Percentiles rank a stretch among this genome's conserved stretches.
These are phyloP conservation scores for Bruchidius siliquastri DNA, from an alignment of 2,888 invertebrate species.

Conservation along the genomic window DNA sequence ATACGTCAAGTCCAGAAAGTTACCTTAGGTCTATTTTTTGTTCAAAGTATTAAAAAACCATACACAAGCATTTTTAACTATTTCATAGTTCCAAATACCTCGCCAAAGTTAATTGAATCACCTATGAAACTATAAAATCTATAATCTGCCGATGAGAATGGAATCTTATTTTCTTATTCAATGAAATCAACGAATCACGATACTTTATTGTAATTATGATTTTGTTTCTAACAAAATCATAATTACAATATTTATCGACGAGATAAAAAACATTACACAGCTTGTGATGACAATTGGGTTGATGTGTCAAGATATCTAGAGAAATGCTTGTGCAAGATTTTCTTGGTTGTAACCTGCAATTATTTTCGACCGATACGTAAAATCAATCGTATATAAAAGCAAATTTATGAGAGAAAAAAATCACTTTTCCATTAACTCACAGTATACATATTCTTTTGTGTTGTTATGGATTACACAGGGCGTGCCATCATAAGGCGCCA, in stretches of 20 bases:
- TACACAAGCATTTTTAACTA: too few relatives aligned
- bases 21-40: neutral
- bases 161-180: neutral
- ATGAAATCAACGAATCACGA: neutral
- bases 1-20: neutral
- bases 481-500: neutral
- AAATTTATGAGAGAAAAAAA: neutral
- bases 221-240: too few relatives aligned
- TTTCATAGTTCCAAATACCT: too few relatives aligned
- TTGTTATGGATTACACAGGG: neutral
- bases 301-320: too few relatives aligned
- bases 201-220: too few relatives aligned
- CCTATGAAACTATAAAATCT: neutral
- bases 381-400: slow-evolving; percentile 1
- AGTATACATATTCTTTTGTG: neutral
- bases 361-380: neutral
- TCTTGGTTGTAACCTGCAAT: neutral
- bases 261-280: too few relatives aligned
- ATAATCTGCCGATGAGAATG: too few relatives aligned
- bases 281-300: too few relatives aligned
- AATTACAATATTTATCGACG: too few relatives aligned
- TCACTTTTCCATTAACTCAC: neutral
- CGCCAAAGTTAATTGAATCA: neutral
- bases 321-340: neutral
- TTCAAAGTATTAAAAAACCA: too few relatives aligned